These are phyloP conservation scores for Mionectes macconnelli DNA, from an alignment of 2,113 vertebrate genomes.

Conservation along the genomic window DNA sequence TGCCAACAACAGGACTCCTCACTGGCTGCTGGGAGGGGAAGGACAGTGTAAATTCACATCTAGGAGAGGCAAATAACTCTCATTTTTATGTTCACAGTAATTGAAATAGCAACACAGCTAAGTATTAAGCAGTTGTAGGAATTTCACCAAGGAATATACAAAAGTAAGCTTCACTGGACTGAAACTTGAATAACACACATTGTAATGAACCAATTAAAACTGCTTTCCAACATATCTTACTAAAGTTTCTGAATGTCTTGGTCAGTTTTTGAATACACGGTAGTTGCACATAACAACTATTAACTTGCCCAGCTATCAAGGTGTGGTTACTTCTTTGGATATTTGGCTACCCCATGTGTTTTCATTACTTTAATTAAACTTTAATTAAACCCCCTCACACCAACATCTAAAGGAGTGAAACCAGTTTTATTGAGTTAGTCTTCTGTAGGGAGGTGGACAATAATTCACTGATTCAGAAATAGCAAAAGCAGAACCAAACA, in stretches of 20 bases:
- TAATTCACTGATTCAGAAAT: neutral
- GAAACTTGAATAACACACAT: neutral
- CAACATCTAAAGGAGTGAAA: neutral
- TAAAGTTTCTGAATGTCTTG: neutral
- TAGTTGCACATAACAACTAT: neutral
- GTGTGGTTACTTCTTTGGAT: neutral
- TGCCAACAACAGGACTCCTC: neutral
- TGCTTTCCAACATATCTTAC: neutral
- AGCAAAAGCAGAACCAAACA: neutral
- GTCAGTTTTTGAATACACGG: neutral
- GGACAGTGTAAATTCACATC: fast-evolving
- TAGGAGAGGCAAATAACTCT: neutral
- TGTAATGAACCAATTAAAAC: neutral
- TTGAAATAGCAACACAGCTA: neutral
- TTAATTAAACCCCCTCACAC: neutral
- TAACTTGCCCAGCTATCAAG: neutral
- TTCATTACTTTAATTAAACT: neutral
- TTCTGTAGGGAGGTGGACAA: neutral
- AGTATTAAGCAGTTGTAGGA: neutral
- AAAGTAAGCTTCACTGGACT: neutral
- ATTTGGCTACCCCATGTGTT: neutral
- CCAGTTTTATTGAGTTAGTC: neutral
- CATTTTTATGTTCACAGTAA: neutral
- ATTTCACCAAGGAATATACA: neutral
- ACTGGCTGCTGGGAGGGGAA: fast-evolving